Evolutionary conservation across 2,797 vertebrate species (phyloP), one percentile per base, ranked within the genome.

Genomic region (Crenuchus spilurus): DNA sequence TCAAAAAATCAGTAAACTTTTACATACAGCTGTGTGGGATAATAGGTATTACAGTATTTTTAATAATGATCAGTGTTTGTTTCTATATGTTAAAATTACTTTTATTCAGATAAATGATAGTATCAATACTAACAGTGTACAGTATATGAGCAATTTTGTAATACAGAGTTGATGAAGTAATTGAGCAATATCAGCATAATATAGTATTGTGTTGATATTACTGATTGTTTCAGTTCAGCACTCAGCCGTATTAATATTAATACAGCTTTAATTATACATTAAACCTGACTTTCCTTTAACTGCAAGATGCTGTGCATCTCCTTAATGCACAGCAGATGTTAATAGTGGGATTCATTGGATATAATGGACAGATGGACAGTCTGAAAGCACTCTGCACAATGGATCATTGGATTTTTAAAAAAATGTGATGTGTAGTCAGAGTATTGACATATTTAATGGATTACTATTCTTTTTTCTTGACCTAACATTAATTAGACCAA

Each of bases 241-340:
- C 3, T 24, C 41, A 35, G 16, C 37, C 33, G 6, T 42, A 42
- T 13, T n/a, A n/a, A n/a, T n/a, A n/a, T n/a, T n/a, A n/a, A n/a
- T n/a, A n/a, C n/a, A n/a, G n/a, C n/a, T n/a, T n/a, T n/a, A n/a
- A n/a, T n/a, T n/a, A n/a, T n/a, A n/a, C n/a, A n/a, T n/a, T n/a
- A n/a, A 5, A 6, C 58, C 37, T 39, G 4, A 9, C 14, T 13
- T 13, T 26, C 44, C 6, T 52, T 22, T 24, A 44, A 14, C 4
- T 35, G 70, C 28, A 22, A 1, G 57, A 28, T 39, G 26, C 3
- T 13, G 30, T 60, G 49, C 10, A 26, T 44, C 54, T 30, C 9
- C 20, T 67, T 63, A 51, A 39, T 28, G 41, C 9, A 33, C 41
- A 48, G 31, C 81, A 80, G 78, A 78, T 71, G 81, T 75, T 63